Evolutionary conservation across 2,888 invertebrate species (phyloP), one percentile per base, ranked within the genome.

Genomic region (Danaus chrysippus): DNA sequence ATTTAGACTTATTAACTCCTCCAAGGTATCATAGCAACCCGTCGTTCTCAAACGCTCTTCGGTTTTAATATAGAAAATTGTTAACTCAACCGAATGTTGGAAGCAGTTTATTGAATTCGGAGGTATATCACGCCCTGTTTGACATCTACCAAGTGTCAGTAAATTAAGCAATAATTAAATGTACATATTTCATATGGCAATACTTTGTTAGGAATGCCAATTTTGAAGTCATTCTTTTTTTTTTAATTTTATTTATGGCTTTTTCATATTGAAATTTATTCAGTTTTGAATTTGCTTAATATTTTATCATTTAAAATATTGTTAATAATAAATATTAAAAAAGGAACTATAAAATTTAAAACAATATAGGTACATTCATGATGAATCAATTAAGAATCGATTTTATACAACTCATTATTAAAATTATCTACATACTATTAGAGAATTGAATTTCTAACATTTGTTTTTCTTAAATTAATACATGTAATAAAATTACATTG

Each of bases 1-100:
- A 85, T 89, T 90, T 88, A 88, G 90, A 91, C 91, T 90, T 91
- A 91, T 91, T 91, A 91, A 87, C 89, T 88, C 79, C 87, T 88
- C 83, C 82, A 73, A 87, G 88, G 91, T 91, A 90, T 89, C 91
- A 87, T 89, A 79, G 91, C 91, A 91, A 91, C 91, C 81, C 81
- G 79, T 83, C 80, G 73, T 73, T 75, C 71, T 57, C 64, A 62
- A 65, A 63, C 75, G 79, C 76, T 79, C 73, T 75, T 74, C 69
- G 79, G 84, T 86, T 88, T 89, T 88, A 90, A 91, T 91, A 89
- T 88, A 87, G 85, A 83, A 86, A 83, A 88, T 88, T 89, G 90
- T 83, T 85, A 87, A 89, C 76, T 84, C 86, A 83, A 76, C 73
- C 76, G 87, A 77, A 75, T 79, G 76, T 80, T 83, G 83, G 76